Percentiles rank a stretch among this genome's conserved stretches.
These are phyloP conservation scores for Epizoanthus ramosus DNA, from an alignment of 92 coral and sea anemone genomes.

Conservation along the genomic window DNA sequence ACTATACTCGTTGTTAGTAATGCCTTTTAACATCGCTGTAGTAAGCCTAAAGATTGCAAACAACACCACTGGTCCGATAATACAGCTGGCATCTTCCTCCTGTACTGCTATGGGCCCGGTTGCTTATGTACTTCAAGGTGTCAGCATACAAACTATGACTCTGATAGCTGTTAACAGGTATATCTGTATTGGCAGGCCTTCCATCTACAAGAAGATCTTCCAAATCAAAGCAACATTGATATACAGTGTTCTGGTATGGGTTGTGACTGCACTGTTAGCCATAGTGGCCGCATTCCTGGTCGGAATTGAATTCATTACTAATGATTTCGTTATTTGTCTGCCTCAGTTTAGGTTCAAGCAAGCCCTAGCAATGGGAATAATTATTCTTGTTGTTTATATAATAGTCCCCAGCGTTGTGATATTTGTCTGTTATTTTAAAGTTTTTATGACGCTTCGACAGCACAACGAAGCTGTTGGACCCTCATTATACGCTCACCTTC, in stretches of 20 bases:
- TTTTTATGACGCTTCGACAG: conserved; percentile 7
- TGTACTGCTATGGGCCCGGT: background rate
- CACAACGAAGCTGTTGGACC: conserved; percentile 8
- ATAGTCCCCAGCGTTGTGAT: background rate
- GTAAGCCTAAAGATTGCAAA: background rate
- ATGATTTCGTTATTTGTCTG: background rate
- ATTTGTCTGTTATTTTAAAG: background rate
- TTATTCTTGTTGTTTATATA: background rate
- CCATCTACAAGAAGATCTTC: conserved; percentile 6
- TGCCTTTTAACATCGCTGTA: background rate
- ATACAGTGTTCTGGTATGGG: background rate
- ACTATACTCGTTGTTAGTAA: background rate
- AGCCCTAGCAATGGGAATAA: background rate
- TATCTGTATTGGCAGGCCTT: background rate
- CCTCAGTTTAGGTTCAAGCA: background rate
- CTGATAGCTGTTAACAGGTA: background rate
- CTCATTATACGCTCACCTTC: background rate
- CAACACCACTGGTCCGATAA: background rate
- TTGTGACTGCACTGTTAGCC: background rate
- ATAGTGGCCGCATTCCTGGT: background rate
- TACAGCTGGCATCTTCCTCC: background rate
- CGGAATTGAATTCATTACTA: background rate
- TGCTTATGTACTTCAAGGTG: background rate
- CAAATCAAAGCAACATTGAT: background rate
- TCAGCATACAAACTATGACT: conserved; percentile 13